These are phyloP conservation scores for Heliconius himera DNA, from an alignment of 1,140 invertebrate species.

Conservation along the genomic window DNA sequence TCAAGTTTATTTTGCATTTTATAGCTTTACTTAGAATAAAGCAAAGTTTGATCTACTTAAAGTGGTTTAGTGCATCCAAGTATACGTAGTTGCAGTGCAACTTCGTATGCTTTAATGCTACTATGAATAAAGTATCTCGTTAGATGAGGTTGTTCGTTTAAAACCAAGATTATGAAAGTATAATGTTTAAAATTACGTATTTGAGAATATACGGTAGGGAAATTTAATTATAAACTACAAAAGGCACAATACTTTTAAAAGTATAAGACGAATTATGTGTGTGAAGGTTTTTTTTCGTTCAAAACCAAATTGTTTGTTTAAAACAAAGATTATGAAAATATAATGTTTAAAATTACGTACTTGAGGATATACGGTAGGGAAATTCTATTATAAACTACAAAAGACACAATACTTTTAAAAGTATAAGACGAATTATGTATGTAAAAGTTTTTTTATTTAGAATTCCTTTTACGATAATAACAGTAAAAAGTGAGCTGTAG, in stretches of 20 bases:
- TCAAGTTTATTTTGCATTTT: not conserved
- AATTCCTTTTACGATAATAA: not conserved
- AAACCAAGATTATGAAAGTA: not conserved
- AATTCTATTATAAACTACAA: not conserved
- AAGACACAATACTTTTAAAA: no score
- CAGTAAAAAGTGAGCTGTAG: not conserved
- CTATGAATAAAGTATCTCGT: slow-evolving; percentile 6
- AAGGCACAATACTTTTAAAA: no score
- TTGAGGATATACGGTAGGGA: not conserved
- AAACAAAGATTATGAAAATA: not conserved
- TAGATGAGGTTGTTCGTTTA: not conserved
- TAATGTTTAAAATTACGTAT: not conserved
- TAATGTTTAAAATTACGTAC: not conserved
- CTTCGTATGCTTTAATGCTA: not conserved
- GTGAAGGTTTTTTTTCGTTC: not conserved
- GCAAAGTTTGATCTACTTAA: not conserved
- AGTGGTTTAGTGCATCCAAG: not conserved
- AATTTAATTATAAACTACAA: not conserved
- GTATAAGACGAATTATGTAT: not conserved
- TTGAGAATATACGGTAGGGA: not conserved
- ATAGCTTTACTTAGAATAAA: not conserved
- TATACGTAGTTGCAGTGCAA: not conserved
- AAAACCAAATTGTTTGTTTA: not conserved
- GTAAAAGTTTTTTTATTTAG: not conserved
- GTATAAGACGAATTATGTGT: not conserved